A percentile compares a stretch with the other conserved stretches of the same genome.
These are phyloP conservation scores for Camponotus fellah DNA, from an alignment of 2,888 invertebrate genomes.

Conservation along the genomic window DNA sequence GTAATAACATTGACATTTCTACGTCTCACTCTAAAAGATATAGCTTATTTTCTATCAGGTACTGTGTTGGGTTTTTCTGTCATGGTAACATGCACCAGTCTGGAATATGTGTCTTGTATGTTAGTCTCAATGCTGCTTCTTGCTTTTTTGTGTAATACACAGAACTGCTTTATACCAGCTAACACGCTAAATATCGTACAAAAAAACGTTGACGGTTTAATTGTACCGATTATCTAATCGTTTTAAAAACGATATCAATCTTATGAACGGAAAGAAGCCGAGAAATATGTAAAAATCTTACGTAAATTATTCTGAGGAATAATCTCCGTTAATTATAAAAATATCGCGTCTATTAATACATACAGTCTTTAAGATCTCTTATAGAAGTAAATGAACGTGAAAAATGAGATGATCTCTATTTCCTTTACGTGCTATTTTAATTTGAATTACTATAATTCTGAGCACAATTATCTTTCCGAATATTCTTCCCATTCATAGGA, in stretches of 20 bases:
- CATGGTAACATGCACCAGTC: constrained; percentile 86
- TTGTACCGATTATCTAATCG: constrained; percentile 31
- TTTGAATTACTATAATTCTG: constrained; percentile 16
- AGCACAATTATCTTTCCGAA: constrained; percentile 19
- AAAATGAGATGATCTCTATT: constrained; percentile 32
- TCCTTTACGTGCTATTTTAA: constrained; percentile 7
- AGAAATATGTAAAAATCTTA: constrained; percentile 24
- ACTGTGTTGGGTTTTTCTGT: constrained; percentile 85
- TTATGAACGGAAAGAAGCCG: constrained; percentile 52
- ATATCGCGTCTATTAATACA: constrained; percentile 47
- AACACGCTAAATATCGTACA: constrained; percentile 45
- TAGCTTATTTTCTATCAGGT: constrained; percentile 86
- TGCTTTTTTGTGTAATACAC: constrained; percentile 57
- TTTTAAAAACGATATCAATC: constrained; percentile 43
- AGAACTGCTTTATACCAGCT: constrained; percentile 55
- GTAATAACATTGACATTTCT: constrained; percentile 85
- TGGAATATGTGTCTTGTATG: constrained; percentile 79
- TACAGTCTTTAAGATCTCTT: constrained; percentile 50
- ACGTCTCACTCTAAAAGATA: constrained; percentile 85
- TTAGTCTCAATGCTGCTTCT: constrained; percentile 61
- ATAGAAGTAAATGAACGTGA: constrained; percentile 32
- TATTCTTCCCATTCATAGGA: constrained; percentile 56
- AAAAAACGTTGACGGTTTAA: constrained; percentile 43
- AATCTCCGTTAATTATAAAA: constrained; percentile 44
- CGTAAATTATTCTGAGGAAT: constrained; percentile 15